Percentiles rank a stretch among this genome's conserved stretches.
Evolutionary conservation across 2,888 invertebrate species (phyloP).

Genomic region (Nysson spinosus): DNA sequence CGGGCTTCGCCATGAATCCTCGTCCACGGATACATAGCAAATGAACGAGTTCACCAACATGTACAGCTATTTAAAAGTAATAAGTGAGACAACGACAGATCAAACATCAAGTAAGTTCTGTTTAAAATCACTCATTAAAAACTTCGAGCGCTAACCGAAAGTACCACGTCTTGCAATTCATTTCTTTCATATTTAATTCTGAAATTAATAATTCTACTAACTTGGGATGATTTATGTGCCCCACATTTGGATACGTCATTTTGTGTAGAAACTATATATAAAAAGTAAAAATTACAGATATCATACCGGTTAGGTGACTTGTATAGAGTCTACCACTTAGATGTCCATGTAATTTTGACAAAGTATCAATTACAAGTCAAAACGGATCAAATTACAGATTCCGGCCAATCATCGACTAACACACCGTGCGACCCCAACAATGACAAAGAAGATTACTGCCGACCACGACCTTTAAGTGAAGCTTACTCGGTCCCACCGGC

Average conservation of each 20-base stretch:
- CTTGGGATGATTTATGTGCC: too few species aligned
- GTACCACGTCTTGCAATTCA: too few species aligned
- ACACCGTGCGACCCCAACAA: constrained; percentile 49
- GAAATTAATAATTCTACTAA: too few species aligned
- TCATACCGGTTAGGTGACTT: too few species aligned
- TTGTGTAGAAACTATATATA: too few species aligned
- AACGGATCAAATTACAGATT: constrained; percentile 6
- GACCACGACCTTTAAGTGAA: constrained; percentile 77
- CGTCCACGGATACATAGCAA: constrained; percentile 80
- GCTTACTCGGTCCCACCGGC: constrained; percentile 79
- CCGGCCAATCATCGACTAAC: constrained; percentile 30
- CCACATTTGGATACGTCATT: too few species aligned
- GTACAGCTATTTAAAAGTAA: constrained; percentile 91
- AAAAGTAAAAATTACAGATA: too few species aligned
- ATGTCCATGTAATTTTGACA: too few species aligned
- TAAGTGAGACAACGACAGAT: constrained; percentile 79
- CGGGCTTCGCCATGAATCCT: constrained; percentile 48
- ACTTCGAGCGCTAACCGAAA: too few species aligned
- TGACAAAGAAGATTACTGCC: constrained; percentile 76
- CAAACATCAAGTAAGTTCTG: constrained; percentile 47
- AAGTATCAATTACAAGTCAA: too few species aligned
- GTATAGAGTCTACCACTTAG: too few species aligned
- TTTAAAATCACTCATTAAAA: background rate
- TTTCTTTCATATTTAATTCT: too few species aligned
- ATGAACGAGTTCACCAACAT: constrained; percentile 92